Percentiles rank a stretch among this genome's conserved stretches.
Evolutionary conservation across 2,797 vertebrate genomes (phyloP).

Genomic region (Sebastes steindachneri): DNA sequence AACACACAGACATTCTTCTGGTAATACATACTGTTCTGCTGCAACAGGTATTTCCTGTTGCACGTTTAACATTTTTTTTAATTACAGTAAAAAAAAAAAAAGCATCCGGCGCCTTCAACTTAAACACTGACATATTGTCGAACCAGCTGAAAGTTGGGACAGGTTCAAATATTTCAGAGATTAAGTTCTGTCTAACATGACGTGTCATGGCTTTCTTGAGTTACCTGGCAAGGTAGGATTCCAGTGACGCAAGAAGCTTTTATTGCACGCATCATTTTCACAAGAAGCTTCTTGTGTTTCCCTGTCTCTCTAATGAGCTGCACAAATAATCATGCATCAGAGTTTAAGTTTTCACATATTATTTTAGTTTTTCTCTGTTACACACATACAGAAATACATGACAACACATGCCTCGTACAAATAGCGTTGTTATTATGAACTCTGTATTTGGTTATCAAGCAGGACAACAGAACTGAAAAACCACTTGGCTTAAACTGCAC

Average conservation of each 20-base stretch:
- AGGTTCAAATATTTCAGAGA: constrained; percentile 6
- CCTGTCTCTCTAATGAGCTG: neutral
- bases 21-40: constrained; percentile 29
- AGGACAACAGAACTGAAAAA: constrained; percentile 21
- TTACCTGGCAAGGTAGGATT: constrained; percentile 40
- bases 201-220: neutral
- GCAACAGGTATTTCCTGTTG: constrained; percentile 50
- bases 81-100: neutral
- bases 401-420: neutral
- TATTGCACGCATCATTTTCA: neutral
- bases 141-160: neutral
- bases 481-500: neutral
- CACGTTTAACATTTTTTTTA: neutral
- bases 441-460: neutral
- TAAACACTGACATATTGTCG: neutral
- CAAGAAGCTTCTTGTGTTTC: neutral
- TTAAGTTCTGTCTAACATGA: constrained; percentile 9
- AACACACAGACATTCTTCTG: constrained; percentile 43
- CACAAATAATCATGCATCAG: neutral
- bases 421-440: neutral
- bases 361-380: neutral
- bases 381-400: neutral
- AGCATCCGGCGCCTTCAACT: neutral
- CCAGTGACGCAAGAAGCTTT: neutral
- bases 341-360: neutral